Evolutionary conservation across 2,888 invertebrate genomes (phyloP).

Genomic region (Teleogryllus oceanicus): DNA sequence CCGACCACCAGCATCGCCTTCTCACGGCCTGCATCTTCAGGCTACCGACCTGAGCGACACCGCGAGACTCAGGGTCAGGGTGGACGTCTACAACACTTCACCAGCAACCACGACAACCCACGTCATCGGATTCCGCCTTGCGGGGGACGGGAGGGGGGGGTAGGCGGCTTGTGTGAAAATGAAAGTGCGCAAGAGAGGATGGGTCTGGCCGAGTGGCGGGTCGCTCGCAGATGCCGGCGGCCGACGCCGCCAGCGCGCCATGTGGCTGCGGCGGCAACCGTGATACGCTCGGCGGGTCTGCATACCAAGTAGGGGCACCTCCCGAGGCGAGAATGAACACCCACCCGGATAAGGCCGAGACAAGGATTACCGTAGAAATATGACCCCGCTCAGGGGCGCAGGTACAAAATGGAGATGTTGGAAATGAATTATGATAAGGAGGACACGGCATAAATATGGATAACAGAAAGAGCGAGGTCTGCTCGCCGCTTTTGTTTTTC

Average conservation of each 20-base stretch:
- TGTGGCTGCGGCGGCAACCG: background rate
- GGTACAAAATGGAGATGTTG: conserved; percentile 18
- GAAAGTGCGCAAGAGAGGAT: background rate
- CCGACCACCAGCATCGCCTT: too few species aligned
- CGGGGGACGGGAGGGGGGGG: background rate
- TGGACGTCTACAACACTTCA: too few species aligned
- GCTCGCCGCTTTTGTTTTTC: background rate
- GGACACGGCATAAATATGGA: conserved; percentile 18
- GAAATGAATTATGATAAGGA: conserved; percentile 18
- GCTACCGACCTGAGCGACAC: too few species aligned
- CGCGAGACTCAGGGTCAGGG: too few species aligned
- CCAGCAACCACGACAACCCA: too few species aligned
- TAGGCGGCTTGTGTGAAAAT: background rate
- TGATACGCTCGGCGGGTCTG: conserved; percentile 2
- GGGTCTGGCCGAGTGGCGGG: background rate
- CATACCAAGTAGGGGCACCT: background rate
- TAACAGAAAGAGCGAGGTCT: conserved; percentile 18
- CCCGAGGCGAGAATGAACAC: conserved; percentile 9
- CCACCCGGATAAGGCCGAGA: background rate
- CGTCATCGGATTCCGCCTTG: too few species aligned
- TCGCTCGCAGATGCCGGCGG: background rate
- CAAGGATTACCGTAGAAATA: conserved; percentile 6
- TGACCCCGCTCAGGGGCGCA: conserved; percentile 18
- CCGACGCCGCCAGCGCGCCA: background rate
- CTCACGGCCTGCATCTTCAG: too few species aligned